These are phyloP conservation scores for Metopia argyrocephala DNA, from an alignment of 2,888 invertebrate species.

Conservation along the genomic window DNA sequence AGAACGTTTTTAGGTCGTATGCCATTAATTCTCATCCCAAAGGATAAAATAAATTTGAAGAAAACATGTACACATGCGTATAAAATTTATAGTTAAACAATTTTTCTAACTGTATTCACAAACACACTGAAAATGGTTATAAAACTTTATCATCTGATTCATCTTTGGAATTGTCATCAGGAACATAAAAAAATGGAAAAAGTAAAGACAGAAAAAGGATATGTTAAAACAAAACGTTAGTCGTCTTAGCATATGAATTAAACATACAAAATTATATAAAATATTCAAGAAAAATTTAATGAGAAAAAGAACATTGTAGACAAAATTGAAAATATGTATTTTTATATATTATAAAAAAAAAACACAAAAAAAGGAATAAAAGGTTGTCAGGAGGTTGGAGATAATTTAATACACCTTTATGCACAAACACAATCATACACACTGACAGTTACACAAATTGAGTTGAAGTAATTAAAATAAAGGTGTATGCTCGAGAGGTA, in stretches of 20 bases:
- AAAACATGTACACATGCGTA: too few species aligned
- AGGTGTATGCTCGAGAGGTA: slow-evolving; percentile 10
- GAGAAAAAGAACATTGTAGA: slow-evolving; percentile 7
- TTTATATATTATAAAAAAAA: neutral
- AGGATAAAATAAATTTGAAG: too few species aligned
- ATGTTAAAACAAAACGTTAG: slow-evolving; percentile 35
- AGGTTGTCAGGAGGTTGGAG: neutral
- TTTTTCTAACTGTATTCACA: neutral
- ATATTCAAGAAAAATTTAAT: slow-evolving; percentile 25
- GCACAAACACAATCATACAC: neutral
- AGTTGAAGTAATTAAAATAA: slow-evolving; percentile 50
- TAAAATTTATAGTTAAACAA: neutral
- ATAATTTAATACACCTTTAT: neutral
- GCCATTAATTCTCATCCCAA: too few species aligned
- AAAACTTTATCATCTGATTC: neutral
- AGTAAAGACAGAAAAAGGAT: slow-evolving; percentile 16
- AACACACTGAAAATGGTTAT: neutral
- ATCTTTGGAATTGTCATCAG: slow-evolving; percentile 36
- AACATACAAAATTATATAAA: slow-evolving; percentile 8
- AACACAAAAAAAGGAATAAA: neutral
- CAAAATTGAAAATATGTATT: slow-evolving; percentile 13
- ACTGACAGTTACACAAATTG: neutral
- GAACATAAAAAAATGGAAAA: neutral
- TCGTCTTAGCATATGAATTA: slow-evolving; percentile 11
- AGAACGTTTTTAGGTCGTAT: too few species aligned